Evolutionary conservation across 2,888 invertebrate genomes (phyloP).

Genomic region (Drosophila glabriapex): DNA sequence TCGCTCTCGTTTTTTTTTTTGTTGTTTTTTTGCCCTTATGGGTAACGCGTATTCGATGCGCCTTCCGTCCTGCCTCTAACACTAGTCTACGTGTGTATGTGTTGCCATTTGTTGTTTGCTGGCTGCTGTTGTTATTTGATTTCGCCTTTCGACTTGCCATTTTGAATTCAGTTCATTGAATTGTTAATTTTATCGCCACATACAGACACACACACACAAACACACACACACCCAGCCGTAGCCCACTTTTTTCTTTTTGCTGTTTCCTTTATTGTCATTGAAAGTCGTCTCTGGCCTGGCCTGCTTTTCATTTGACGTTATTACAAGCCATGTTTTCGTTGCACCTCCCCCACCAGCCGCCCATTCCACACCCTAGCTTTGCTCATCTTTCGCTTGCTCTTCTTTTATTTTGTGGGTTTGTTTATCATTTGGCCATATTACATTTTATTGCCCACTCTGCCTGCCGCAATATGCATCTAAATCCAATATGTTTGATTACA

Average conservation of each 20-base stretch:
- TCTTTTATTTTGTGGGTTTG: constrained; percentile 18
- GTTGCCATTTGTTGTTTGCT: constrained; percentile 37
- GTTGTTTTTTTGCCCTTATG: constrained; percentile 57
- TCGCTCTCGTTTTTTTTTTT: constrained; percentile 36
- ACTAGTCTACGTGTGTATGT: constrained; percentile 5
- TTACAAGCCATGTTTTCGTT: constrained; percentile 33
- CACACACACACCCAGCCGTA: constrained; percentile 2
- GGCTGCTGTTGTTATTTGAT: constrained; percentile 62
- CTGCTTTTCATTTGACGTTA: constrained; percentile 69
- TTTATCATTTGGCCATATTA: constrained; percentile 76
- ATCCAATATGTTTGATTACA: constrained; percentile 71
- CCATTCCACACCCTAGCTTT: background rate
- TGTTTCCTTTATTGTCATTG: constrained; percentile 73
- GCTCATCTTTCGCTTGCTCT: background rate
- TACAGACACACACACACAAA: constrained; percentile 35
- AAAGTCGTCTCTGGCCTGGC: constrained; percentile 28
- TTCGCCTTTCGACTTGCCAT: constrained; percentile 77
- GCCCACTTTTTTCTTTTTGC: constrained; percentile 19
- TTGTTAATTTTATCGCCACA: constrained; percentile 77
- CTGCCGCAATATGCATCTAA: constrained; percentile 60
- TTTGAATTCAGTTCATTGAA: constrained; percentile 80
- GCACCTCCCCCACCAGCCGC: background rate
- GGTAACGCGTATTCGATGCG: constrained; percentile 35
- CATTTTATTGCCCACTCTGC: constrained; percentile 66
- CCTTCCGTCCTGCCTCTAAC: background rate